Conservation (phyloP, 2,113 vertebrate species). For the Fulmarus glacialis region DNA sequence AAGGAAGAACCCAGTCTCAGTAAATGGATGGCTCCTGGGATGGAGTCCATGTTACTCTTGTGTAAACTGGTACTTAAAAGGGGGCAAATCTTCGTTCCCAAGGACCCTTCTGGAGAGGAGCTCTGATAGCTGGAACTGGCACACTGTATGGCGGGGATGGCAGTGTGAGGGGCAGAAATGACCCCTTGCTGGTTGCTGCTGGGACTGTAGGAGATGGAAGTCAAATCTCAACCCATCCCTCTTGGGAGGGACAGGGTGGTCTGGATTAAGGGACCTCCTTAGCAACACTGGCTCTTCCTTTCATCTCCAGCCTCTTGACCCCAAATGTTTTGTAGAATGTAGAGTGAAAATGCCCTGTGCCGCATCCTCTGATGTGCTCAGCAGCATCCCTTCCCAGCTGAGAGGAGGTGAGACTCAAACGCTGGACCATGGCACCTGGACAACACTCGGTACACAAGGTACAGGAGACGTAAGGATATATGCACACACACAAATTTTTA, state of each 20-base stretch:
- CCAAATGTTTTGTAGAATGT: too few species aligned
- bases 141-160: accelerated
- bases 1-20: neutral
- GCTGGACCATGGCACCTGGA: neutral
- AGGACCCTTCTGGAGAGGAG: neutral
- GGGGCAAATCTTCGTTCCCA: neutral
- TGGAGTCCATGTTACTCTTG: neutral
- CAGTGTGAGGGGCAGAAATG: neutral
- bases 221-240: neutral
- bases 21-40: neutral
- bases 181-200: neutral
- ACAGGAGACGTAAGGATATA: neutral
- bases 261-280: neutral
- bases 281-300: neutral
- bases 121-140: neutral
- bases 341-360: neutral
- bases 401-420: neutral
- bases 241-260: neutral
- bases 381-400: neutral
- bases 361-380: neutral
- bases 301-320: neutral
- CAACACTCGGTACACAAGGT: neutral
- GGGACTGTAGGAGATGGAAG: neutral
- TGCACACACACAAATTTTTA: neutral
- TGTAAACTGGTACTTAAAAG: neutral